Conservation (phyloP, 2,113 vertebrate species). For the Xyrauchen texanus region DNA sequence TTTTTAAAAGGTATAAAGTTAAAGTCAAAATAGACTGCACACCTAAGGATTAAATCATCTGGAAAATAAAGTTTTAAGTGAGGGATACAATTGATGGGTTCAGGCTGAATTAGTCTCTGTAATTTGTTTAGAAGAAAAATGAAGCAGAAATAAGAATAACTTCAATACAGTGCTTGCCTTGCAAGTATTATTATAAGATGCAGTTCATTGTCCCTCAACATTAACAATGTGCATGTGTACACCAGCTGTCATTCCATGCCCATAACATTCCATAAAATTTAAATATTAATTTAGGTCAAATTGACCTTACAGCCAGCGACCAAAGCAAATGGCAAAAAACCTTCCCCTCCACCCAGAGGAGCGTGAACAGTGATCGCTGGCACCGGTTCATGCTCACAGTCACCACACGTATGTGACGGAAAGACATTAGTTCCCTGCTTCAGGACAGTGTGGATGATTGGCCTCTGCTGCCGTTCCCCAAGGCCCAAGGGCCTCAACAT, state of each 20-base stretch:
- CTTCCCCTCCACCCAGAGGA: conserved; percentile 23
- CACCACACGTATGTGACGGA: conserved; percentile 22
- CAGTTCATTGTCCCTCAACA: conserved; percentile 1
- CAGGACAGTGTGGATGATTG: conserved; percentile 32
- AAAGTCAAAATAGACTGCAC: too few relatives aligned
- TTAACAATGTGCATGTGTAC: conserved; percentile 23
- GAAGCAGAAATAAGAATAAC: too few relatives aligned
- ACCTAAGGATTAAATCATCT: too few relatives aligned
- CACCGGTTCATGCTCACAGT: conserved; percentile 29
- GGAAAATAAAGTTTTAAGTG: too few relatives aligned
- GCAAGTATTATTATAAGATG: background rate
- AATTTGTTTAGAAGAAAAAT: too few relatives aligned
- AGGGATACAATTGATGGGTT: too few relatives aligned
- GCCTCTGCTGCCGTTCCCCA: conserved; percentile 31
- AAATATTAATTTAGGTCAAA: conserved; percentile 60
- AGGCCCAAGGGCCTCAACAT: conserved; percentile 48
- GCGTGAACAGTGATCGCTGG: conserved; percentile 28
- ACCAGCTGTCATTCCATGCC: conserved; percentile 48
- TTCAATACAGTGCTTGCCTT: too few relatives aligned
- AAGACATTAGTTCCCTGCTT: conserved; percentile 37
- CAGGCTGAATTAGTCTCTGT: too few relatives aligned
- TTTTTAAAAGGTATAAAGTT: too few relatives aligned
- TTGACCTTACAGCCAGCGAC: conserved; percentile 59
- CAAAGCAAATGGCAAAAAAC: conserved; percentile 48
- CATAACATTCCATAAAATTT: conserved; percentile 47